Percentiles rank a stretch among this genome's conserved stretches.
Evolutionary conservation across 2,113 vertebrate species (phyloP).

Genomic region (Lophius piscatorius): DNA sequence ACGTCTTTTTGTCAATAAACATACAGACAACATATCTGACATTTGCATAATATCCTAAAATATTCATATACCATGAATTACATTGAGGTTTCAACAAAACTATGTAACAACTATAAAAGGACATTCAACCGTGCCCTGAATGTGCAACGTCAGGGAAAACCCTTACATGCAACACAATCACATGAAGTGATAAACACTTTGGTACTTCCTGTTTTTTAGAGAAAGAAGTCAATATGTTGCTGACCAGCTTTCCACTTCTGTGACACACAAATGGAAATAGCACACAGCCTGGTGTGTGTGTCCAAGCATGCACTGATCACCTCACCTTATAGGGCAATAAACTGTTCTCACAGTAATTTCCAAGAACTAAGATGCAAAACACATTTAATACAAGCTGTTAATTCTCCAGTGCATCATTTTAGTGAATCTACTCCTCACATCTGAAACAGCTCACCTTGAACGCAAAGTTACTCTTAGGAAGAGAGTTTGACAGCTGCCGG

Average conservation of each 20-base stretch:
- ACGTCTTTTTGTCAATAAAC: conserved; percentile 38
- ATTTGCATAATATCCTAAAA: background rate
- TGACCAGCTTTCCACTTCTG: conserved; percentile 11
- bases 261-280: too few relatives aligned
- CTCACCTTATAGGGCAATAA: conserved; percentile 40
- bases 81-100: background rate
- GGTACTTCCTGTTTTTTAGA: conserved; percentile 55
- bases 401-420: too few relatives aligned
- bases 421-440: too few relatives aligned
- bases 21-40: background rate
- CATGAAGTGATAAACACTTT: conserved; percentile 14
- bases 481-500: conserved; percentile 80
- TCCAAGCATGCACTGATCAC: background rate
- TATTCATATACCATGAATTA: conserved; percentile 1
- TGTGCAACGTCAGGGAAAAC: too few relatives aligned
- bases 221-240: conserved; percentile 14
- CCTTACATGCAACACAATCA: conserved; percentile 24
- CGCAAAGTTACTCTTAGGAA: conserved; percentile 83
- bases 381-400: too few relatives aligned
- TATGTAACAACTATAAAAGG: background rate
- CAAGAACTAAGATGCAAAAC: too few relatives aligned
- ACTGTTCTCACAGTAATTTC: background rate
- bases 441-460: conserved; percentile 90
- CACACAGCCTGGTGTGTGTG: background rate
- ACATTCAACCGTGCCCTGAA: background rate